Evolutionary conservation across 2,113 vertebrate species (phyloP).

Genomic region (Echinops telfairi): DNA sequence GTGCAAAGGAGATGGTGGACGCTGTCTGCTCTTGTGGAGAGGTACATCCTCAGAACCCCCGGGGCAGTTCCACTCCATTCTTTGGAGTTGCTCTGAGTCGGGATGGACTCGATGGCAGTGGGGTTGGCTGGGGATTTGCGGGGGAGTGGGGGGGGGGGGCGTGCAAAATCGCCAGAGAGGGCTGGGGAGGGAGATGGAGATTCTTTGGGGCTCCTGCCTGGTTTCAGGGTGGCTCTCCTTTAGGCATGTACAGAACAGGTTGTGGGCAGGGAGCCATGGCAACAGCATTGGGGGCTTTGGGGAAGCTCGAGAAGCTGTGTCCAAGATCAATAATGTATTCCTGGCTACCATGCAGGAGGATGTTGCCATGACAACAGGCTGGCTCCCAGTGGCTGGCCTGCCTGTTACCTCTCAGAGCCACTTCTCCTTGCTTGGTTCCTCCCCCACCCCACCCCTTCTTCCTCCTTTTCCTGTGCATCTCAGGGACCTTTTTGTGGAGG

Average conservation of each 20-base stretch:
- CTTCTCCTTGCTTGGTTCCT: background rate
- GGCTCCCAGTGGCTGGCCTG: constrained; percentile 13
- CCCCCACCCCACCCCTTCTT: background rate
- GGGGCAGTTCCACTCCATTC: no score
- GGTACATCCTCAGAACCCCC: no score
- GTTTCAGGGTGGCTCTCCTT: background rate
- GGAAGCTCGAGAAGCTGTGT: constrained; percentile 35
- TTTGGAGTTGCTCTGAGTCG: no score
- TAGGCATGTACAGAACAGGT: background rate
- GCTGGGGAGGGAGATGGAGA: background rate
- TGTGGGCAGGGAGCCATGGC: background rate
- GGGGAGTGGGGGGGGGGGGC: background rate
- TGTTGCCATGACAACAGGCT: constrained; percentile 76
- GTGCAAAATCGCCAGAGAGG: accelerated
- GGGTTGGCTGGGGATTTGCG: no score
- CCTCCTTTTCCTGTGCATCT: constrained; percentile 38
- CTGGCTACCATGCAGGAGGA: constrained; percentile 62
- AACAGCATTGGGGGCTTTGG: background rate
- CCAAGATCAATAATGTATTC: constrained; percentile 82
- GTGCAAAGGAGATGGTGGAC: no score
- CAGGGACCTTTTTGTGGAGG: background rate
- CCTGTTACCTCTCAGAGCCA: constrained; percentile 49
- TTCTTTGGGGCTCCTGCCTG: background rate
- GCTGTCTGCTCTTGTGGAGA: no score
- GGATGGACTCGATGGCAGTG: no score